Conservation (phyloP, 2,888 invertebrate species). For the Melieria omissa region DNA sequence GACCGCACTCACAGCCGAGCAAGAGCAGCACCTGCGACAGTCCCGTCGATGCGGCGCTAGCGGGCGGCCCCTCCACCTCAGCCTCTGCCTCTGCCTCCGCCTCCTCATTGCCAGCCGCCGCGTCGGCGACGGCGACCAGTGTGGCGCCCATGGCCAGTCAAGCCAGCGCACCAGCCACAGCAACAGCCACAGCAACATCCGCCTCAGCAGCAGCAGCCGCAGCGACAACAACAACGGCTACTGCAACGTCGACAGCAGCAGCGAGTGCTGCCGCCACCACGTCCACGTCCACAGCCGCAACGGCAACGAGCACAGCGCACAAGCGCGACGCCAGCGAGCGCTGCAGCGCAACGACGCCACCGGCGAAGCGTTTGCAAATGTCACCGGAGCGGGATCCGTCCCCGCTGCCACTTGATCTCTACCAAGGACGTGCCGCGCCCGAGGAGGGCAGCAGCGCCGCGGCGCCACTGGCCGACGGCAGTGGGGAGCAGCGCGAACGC, state of each 20-base stretch:
- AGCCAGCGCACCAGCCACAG: conserved; percentile 41
- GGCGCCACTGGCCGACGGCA: neutral
- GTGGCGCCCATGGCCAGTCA: conserved; percentile 42
- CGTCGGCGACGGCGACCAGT: conserved; percentile 58
- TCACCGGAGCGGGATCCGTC: conserved; percentile 50
- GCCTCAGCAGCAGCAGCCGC: conserved; percentile 55
- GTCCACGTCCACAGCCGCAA: conserved; percentile 53
- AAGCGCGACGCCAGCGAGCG: conserved; percentile 61
- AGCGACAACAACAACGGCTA: conserved; percentile 47
- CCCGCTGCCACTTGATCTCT: conserved; percentile 65
- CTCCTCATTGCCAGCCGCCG: conserved; percentile 39
- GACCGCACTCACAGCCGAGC: conserved; percentile 64
- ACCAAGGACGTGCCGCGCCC: conserved; percentile 61
- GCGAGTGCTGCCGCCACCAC: conserved; percentile 48
- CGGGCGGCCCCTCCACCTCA: conserved; percentile 54
- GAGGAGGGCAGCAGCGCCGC: conserved; percentile 18
- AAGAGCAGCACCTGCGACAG: conserved; percentile 56
- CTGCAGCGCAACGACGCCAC: conserved; percentile 64
- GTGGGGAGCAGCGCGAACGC: conserved; percentile 43
- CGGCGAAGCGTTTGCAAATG: conserved; percentile 31
- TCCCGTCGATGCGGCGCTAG: conserved; percentile 52
- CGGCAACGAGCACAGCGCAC: conserved; percentile 42
- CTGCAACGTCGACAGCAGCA: conserved; percentile 52
- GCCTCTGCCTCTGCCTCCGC: conserved; percentile 57
- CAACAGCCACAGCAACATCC: conserved; percentile 51